Percentiles rank a stretch among this genome's conserved stretches.
Evolutionary conservation across 2,113 vertebrate species (phyloP).

Genomic region (Guaruba guarouba): DNA sequence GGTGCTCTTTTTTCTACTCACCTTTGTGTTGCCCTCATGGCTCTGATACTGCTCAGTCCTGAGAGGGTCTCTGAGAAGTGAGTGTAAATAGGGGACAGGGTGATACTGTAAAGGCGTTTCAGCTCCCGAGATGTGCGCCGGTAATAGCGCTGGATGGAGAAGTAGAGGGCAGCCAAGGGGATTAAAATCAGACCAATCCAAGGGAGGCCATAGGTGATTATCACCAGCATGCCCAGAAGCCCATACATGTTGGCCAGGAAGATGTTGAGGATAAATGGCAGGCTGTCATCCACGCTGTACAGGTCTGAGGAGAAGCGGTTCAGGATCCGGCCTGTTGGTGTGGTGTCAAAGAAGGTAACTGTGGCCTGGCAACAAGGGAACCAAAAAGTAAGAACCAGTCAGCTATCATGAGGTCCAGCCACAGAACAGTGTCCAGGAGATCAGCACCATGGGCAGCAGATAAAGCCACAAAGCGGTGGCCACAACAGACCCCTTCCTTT

Average conservation of each 20-base stretch:
- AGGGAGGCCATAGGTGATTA: conserved; percentile 88
- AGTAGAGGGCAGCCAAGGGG: conserved; percentile 82
- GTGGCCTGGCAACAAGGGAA: conserved; percentile 78
- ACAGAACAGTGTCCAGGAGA: background rate
- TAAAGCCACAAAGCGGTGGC: background rate
- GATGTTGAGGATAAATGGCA: conserved; percentile 94
- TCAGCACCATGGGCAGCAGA: background rate
- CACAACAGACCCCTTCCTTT: background rate
- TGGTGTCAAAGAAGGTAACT: conserved; percentile 89
- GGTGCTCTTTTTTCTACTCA: conserved; percentile 29
- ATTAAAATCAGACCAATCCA: conserved; percentile 86
- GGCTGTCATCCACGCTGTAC: conserved; percentile 85
- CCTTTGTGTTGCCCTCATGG: conserved; percentile 81
- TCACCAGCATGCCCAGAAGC: conserved; percentile 85
- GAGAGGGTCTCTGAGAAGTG: conserved; percentile 94
- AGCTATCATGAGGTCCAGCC: background rate
- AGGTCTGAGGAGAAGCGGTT: conserved; percentile 97
- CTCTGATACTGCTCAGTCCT: conserved; percentile 86
- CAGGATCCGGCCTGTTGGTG: conserved; percentile 86
- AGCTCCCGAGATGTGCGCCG: conserved; percentile 89
- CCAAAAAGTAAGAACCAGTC: background rate
- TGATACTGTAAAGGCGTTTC: conserved; percentile 89
- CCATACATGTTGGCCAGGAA: conserved; percentile 83
- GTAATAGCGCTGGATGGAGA: conserved; percentile 85
- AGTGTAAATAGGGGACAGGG: conserved; percentile 91